Evolutionary conservation across 2,113 vertebrate species (phyloP).

Genomic region (Hemiprocne comata): DNA sequence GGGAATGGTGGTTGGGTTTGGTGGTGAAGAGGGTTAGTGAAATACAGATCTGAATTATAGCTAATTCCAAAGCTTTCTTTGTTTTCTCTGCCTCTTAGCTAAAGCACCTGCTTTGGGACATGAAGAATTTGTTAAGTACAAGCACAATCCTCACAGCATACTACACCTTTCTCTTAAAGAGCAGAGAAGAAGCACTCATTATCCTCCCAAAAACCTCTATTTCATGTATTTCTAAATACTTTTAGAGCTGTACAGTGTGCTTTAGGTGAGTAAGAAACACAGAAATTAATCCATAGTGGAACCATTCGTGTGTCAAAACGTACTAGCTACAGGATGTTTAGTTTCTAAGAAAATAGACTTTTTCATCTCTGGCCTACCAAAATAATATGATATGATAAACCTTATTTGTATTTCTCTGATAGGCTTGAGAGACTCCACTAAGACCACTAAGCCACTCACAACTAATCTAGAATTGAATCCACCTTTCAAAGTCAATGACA

Average conservation of each 20-base stretch:
- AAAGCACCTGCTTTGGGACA: neutral
- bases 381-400: neutral
- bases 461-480: neutral
- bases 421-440: neutral
- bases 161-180: neutral
- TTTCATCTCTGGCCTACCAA: neutral
- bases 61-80: neutral
- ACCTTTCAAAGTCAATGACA: neutral
- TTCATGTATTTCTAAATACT: neutral
- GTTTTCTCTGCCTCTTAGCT: neutral
- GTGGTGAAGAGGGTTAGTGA: neutral
- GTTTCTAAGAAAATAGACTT: neutral
- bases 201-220: neutral
- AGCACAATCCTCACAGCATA: neutral
- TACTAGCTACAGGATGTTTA: neutral
- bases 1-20: neutral
- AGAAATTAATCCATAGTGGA: neutral
- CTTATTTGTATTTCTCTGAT: neutral
- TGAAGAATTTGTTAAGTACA: neutral
- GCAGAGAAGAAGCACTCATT: neutral
- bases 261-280: neutral
- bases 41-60: neutral
- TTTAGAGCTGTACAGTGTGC: neutral
- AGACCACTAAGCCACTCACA: neutral
- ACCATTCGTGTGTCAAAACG: neutral